A percentile compares a stretch with the other conserved stretches of the same genome.
These are phyloP conservation scores for Erebia ligea DNA, from an alignment of 2,888 invertebrate species.

Conservation along the genomic window DNA sequence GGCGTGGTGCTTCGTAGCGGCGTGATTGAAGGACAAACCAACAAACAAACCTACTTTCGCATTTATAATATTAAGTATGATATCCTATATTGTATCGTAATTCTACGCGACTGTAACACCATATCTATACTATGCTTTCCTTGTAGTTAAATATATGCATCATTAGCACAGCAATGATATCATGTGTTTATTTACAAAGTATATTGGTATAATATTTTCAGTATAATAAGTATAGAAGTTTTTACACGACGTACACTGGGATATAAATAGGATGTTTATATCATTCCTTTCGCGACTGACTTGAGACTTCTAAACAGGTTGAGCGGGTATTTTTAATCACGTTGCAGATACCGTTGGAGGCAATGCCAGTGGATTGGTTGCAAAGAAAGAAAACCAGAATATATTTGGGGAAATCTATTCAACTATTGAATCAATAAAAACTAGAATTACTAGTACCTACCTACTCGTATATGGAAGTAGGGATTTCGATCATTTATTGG, in stretches of 20 bases:
- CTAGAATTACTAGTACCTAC: background rate
- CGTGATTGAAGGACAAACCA: no score
- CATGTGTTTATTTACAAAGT: background rate
- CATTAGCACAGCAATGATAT: background rate
- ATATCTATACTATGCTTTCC: no score
- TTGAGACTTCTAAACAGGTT: conserved; percentile 25
- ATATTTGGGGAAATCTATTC: background rate
- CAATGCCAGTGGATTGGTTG: conserved; percentile 10
- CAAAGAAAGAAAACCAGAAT: conserved; percentile 12
- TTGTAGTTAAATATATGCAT: background rate
- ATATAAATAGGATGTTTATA: conserved; percentile 21
- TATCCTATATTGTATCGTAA: no score
- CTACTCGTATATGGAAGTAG: no score
- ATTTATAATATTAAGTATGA: no score
- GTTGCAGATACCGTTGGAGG: conserved; percentile 21
- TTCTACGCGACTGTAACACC: no score
- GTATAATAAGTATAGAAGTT: conserved; percentile 4
- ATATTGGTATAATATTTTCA: conserved; percentile 11
- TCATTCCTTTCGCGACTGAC: conserved; percentile 20
- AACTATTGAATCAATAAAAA: background rate
- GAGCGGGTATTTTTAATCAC: conserved; percentile 22
- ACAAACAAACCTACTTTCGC: no score
- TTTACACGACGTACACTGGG: background rate
- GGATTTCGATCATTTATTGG: no score
- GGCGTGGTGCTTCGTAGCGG: no score